phyloP scores from a whole-genome alignment of 2,113 vertebrate genomes.

The Gobius niger region DNA sequence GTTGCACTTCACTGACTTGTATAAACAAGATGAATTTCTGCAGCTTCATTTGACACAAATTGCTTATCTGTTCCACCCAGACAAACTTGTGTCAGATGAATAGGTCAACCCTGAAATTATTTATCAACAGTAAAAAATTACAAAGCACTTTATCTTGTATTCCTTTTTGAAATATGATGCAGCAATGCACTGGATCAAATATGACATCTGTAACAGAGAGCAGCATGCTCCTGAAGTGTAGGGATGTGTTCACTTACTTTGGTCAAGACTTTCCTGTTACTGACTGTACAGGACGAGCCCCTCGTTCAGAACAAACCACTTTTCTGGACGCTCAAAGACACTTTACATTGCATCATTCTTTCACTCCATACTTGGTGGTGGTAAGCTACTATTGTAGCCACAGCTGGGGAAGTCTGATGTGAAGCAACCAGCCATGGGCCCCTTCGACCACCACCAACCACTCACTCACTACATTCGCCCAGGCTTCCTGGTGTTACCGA shows the following conservation, averaged over 20 bases:
- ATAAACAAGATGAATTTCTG: conserved; percentile 69
- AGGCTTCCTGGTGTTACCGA: no score
- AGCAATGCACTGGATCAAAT: conserved; percentile 95
- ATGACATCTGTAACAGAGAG: conserved; percentile 90
- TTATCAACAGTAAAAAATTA: background rate
- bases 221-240: conserved; percentile 92
- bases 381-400: no score
- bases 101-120: conserved; percentile 33
- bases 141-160: background rate
- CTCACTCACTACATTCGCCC: no score
- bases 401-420: no score
- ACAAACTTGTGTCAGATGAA: conserved; percentile 68
- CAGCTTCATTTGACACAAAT: conserved; percentile 60
- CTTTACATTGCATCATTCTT: no score
- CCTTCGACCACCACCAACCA: no score
- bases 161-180: conserved; percentile 88
- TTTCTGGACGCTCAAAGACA: no score
- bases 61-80: conserved; percentile 61
- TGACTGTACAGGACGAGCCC: conserved; percentile 94
- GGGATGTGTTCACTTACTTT: conserved; percentile 95
- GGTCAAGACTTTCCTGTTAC: conserved; percentile 96
- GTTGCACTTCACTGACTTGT: conserved; percentile 70
- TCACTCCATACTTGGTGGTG: no score
- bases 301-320: conserved; percentile 98
- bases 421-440: no score